Conservation (phyloP, 2,888 invertebrate genomes). For the Cantharis rustica region DNA sequence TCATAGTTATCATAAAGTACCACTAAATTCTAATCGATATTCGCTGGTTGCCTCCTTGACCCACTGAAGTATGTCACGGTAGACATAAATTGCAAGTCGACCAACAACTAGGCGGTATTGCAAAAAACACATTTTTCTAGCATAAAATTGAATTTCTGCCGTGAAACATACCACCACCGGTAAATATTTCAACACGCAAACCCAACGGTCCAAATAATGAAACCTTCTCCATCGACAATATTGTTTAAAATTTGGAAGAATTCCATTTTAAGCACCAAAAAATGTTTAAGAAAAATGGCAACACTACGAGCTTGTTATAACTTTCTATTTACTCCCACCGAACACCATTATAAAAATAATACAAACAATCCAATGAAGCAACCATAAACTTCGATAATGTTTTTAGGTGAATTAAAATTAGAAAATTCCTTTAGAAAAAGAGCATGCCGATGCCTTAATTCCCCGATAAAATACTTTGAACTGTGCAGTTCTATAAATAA, state of each 20-base stretch:
- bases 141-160: background rate
- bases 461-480: background rate
- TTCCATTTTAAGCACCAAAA: background rate
- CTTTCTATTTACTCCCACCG: slow-evolving; percentile 5
- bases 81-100: slow-evolving; percentile 50
- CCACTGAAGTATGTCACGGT: slow-evolving; percentile 57
- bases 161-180: background rate
- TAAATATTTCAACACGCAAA: background rate
- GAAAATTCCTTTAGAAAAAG: background rate
- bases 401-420: background rate
- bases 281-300: background rate
- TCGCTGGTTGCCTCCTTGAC: slow-evolving; percentile 49
- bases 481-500: background rate
- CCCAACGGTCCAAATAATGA: background rate
- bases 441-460: background rate
- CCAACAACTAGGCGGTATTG: slow-evolving; percentile 8
- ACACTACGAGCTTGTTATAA: background rate
- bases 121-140: background rate
- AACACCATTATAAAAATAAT: background rate
- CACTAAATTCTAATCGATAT: slow-evolving; percentile 20
- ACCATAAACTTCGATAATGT: background rate
- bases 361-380: background rate
- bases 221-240: background rate
- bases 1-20: slow-evolving; percentile 19
- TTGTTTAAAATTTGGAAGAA: background rate